Conservation (phyloP, 2,113 vertebrate genomes). For the Bubo scandiacus region DNA sequence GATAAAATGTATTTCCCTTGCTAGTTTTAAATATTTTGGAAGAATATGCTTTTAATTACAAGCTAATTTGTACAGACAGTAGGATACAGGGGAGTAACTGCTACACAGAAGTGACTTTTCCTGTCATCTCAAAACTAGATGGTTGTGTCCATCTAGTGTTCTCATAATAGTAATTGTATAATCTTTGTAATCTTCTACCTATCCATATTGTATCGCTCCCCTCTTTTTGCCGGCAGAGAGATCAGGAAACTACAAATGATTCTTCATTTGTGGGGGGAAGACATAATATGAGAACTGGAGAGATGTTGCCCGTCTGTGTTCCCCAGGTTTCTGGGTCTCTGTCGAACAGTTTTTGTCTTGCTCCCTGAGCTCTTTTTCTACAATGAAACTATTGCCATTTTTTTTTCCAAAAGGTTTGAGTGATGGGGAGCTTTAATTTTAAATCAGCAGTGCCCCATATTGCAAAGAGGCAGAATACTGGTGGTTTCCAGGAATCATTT, state of each 20-base stretch:
- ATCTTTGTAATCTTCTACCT: neutral
- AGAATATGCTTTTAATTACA: neutral
- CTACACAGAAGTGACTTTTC: neutral
- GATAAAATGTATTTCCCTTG: neutral
- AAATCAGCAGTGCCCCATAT: neutral
- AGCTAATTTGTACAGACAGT: neutral
- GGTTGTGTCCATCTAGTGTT: neutral
- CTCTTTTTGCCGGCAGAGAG: neutral
- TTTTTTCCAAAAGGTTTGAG: neutral
- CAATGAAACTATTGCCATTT: neutral
- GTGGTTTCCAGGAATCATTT: neutral
- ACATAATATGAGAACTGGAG: neutral
- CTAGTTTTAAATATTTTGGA: neutral
- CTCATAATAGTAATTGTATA: neutral
- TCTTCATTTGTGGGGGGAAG: neutral
- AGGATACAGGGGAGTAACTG: neutral
- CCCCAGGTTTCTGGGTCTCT: neutral
- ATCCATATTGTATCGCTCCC: neutral
- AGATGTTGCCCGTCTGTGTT: neutral
- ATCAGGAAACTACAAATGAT: neutral
- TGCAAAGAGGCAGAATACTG: neutral
- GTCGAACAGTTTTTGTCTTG: neutral
- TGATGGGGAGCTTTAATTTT: neutral
- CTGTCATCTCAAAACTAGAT: neutral
- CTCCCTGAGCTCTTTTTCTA: neutral